A percentile compares a stretch with the other conserved stretches of the same genome.
These are phyloP conservation scores for Phoxinus dragarum DNA, from an alignment of 2,797 vertebrate species.

Conservation along the genomic window DNA sequence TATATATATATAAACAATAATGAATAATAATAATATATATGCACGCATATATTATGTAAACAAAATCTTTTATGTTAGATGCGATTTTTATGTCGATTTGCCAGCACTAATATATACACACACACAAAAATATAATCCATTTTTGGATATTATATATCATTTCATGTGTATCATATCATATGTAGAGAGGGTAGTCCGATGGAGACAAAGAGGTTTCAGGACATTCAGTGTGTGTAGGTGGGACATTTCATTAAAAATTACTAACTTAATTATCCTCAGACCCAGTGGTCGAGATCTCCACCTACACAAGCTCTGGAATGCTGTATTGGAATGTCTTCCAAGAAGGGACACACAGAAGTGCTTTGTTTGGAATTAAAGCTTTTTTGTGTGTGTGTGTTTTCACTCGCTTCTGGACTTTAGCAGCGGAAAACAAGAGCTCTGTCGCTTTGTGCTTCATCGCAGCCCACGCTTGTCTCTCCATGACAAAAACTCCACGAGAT, in stretches of 20 bases:
- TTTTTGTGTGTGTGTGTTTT: conserved; percentile 51
- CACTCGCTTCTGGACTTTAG: conserved; percentile 33
- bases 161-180: neutral
- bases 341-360: conserved; percentile 63
- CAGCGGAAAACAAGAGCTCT: conserved; percentile 23
- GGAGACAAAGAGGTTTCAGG: conserved; percentile 16
- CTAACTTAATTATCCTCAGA: conserved; percentile 63
- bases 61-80: no score
- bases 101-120: no score
- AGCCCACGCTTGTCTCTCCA: conserved; percentile 33
- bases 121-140: neutral
- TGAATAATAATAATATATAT: no score
- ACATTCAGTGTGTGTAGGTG: conserved; percentile 39
- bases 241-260: conserved; percentile 59
- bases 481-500: conserved; percentile 30
- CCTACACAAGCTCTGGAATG: conserved; percentile 69
- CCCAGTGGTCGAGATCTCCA: conserved; percentile 65
- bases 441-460: neutral
- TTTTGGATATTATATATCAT: neutral
- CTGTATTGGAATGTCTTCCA: conserved; percentile 71
- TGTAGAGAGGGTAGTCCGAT: neutral
- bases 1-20: no score
- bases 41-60: no score
- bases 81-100: no score
- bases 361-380: conserved; percentile 68